These are phyloP conservation scores for Phragmatobia fuliginosa DNA, from an alignment of 2,888 invertebrate genomes.

Conservation along the genomic window DNA sequence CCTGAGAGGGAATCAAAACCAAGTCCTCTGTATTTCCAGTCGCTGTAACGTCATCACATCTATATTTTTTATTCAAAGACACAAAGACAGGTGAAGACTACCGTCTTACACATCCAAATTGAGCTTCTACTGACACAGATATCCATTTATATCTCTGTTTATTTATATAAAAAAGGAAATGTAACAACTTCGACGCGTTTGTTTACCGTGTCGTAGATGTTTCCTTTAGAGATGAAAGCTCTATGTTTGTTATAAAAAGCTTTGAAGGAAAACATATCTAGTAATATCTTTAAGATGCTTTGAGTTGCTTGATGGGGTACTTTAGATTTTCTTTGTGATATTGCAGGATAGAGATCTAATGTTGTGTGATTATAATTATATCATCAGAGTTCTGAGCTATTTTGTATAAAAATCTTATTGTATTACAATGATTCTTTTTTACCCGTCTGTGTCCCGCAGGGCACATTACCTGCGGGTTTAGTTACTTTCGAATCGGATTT, in stretches of 20 bases:
- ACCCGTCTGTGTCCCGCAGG: too few relatives aligned
- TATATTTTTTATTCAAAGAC: conserved; percentile 3
- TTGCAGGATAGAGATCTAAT: not conserved
- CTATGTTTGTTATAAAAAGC: conserved; percentile 14
- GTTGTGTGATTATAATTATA: not conserved
- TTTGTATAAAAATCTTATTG: not conserved
- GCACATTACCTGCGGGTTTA: too few relatives aligned
- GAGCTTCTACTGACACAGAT: conserved; percentile 22
- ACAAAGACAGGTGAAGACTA: conserved; percentile 13
- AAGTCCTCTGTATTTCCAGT: not conserved
- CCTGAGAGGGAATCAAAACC: not conserved
- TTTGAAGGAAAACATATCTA: conserved; percentile 24
- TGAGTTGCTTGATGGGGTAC: conserved; percentile 17
- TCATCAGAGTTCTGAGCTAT: not conserved
- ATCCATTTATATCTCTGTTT: conserved; percentile 39
- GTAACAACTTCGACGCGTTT: conserved; percentile 33
- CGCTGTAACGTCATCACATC: not conserved
- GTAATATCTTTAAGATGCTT: conserved; percentile 29
- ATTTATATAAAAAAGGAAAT: conserved; percentile 46
- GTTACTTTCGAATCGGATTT: too few relatives aligned
- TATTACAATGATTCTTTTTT: too few relatives aligned
- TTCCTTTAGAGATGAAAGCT: conserved; percentile 45
- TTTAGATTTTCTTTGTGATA: conserved; percentile 14
- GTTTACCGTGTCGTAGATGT: conserved; percentile 40
- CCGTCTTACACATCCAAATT: conserved; percentile 11